These are phyloP conservation scores for Ips nitidus DNA, from an alignment of 1,140 invertebrate species.

Conservation along the genomic window DNA sequence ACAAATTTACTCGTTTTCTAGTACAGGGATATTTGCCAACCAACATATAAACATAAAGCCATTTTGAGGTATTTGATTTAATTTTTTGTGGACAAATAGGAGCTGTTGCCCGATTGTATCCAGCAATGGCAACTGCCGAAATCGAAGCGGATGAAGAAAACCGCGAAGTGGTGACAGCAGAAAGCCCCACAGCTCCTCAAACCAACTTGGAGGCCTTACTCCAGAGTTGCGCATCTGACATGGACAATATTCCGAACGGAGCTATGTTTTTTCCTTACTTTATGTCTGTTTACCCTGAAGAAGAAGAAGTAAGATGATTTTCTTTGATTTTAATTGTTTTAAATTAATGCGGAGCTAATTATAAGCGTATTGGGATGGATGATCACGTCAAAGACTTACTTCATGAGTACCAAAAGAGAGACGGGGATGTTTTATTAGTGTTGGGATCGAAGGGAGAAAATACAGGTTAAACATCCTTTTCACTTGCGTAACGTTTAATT, in stretches of 20 bases:
- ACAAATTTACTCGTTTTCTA: too few relatives aligned
- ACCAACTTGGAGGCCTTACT: slow-evolving; percentile 64
- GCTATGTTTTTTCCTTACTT: slow-evolving; percentile 59
- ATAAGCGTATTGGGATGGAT: slow-evolving; percentile 29
- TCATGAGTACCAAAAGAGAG: slow-evolving; percentile 62
- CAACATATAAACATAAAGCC: too few relatives aligned
- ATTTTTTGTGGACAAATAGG: slow-evolving; percentile 39
- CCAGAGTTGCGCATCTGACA: slow-evolving; percentile 56
- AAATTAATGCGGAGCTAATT: too few relatives aligned
- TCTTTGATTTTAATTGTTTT: background rate
- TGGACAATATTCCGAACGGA: slow-evolving; percentile 15
- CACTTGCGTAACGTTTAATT: background rate
- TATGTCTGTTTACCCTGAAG: slow-evolving; percentile 64
- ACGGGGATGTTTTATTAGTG: slow-evolving; percentile 51
- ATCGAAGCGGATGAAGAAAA: slow-evolving; percentile 64
- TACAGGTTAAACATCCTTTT: background rate
- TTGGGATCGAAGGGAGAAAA: background rate
- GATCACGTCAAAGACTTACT: slow-evolving; percentile 67
- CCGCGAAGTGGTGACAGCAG: slow-evolving; percentile 66
- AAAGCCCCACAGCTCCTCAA: slow-evolving; percentile 66
- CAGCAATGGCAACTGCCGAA: slow-evolving; percentile 65
- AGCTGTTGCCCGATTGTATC: slow-evolving; percentile 59
- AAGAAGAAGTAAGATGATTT: slow-evolving; percentile 12
- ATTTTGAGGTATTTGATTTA: too few relatives aligned
- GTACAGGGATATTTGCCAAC: too few relatives aligned